Evolutionary conservation across 2,888 invertebrate species (phyloP), one percentile per base, ranked within the genome.

Genomic region (Hyalella azteca): DNA sequence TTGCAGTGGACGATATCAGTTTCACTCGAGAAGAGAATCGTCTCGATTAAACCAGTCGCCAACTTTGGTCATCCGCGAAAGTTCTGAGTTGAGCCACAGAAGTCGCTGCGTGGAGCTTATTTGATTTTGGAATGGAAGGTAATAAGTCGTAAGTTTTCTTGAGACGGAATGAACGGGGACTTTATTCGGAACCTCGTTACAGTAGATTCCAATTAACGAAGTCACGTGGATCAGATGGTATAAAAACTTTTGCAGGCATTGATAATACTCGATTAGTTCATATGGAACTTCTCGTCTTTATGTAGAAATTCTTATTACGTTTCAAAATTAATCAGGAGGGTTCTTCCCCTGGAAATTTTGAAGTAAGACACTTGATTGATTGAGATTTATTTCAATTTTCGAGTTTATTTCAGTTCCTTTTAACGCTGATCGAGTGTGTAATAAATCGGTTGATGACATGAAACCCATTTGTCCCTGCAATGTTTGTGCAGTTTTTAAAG

Each of bases 21-120:
- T 66, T 66, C 66, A 66, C 36, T 66, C 36, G 66, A 66, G 66
- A 66, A 66, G 36, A 66, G 36, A 66, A 66, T 66, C 66, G 66
- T 32, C 66, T 66, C 66, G 29, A 66, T 66, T 66, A 66, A 39
- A 39, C 36, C 66, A 66, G 66, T 66, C 36, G 0, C 45, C 66
- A 66, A 66, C 66, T 66, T 66, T 66, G 36, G 39, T 36, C 29
- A 66, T 66, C 66, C 36, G 13, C 36, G 32, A 36, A 66, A 66
- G 66, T 66, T 66, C 32, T 9, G 32, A 32, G 66, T 36, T 66
- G 66, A 66, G 66, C 39, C 36, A 39, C 66, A 66, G 66, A 66
- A 66, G 66, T 66, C 66, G 7, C 36, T 36, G 66, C 32, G 45
- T 29, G 36, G 22, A 36, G 36, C 29, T 66, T 66, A 66, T 66